Percentiles rank a stretch among this genome's conserved stretches.
phyloP scores from a whole-genome alignment of 2,888 invertebrate species.

The Anoplius nigerrimus region DNA sequence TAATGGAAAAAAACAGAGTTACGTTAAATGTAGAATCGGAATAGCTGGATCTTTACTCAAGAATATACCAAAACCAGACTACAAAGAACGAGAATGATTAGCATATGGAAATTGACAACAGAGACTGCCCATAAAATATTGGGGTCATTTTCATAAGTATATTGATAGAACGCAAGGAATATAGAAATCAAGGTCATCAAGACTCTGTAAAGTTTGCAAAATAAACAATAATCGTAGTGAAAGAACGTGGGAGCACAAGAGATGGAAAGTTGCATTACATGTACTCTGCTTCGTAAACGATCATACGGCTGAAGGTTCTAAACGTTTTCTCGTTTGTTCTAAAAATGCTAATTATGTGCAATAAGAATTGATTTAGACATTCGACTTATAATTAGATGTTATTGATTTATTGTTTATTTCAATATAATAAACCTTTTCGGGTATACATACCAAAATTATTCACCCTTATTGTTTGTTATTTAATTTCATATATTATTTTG shows the following conservation, averaged over 20 bases:
- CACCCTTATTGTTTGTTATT: too few relatives aligned
- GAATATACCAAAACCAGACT: not conserved
- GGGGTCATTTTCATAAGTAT: slow-evolving; percentile 5
- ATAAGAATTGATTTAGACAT: too few relatives aligned
- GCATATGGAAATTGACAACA: slow-evolving; percentile 1
- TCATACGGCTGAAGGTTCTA: slow-evolving; percentile 20
- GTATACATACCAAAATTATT: too few relatives aligned
- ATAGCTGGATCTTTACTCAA: slow-evolving; percentile 1
- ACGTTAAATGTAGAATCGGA: not conserved
- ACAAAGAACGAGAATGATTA: not conserved
- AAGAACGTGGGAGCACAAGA: slow-evolving; percentile 8
- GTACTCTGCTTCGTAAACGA: too few relatives aligned
- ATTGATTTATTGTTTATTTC: slow-evolving; percentile 29
- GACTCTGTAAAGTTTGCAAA: not conserved
- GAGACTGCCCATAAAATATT: not conserved
- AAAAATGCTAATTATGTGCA: not conserved
- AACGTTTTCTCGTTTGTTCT: slow-evolving; percentile 18
- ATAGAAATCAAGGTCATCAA: not conserved
- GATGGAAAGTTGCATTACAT: slow-evolving; percentile 19
- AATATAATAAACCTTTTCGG: slow-evolving; percentile 23
- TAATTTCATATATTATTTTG: too few relatives aligned
- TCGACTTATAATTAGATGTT: not conserved
- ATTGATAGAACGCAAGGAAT: not conserved
- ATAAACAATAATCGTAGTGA: not conserved
- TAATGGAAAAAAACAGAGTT: not conserved